Evolutionary conservation across 2,888 invertebrate species (phyloP).

Genomic region (Amiota minor): DNA sequence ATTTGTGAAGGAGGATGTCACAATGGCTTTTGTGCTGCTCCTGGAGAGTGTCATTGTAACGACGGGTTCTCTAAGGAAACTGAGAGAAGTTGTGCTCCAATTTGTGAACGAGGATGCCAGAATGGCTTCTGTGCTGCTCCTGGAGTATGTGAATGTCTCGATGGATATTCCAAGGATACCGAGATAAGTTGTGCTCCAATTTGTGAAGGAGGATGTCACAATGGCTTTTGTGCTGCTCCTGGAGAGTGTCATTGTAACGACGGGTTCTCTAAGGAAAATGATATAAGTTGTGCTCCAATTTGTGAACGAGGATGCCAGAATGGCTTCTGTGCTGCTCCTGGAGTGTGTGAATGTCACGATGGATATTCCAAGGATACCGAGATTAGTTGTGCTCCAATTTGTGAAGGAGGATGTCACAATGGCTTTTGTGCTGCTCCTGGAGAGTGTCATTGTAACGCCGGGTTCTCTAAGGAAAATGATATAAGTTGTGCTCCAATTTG

Average conservation of each 20-base stretch:
- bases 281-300: conserved; percentile 1
- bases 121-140: conserved; percentile 13
- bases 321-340: conserved; percentile 15
- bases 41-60: conserved; percentile 27
- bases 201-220: conserved; percentile 2
- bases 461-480: neutral
- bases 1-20: conserved; percentile 26
- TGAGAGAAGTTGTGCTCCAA: conserved; percentile 34
- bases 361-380: neutral
- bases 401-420: conserved; percentile 2
- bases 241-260: neutral
- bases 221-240: conserved; percentile 14
- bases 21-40: conserved; percentile 32
- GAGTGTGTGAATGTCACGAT: neutral
- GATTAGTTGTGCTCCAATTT: neutral
- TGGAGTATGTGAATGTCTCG: neutral
- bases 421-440: conserved; percentile 14
- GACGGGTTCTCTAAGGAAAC: conserved; percentile 23
- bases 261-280: neutral
- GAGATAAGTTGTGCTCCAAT: conserved; percentile 1
- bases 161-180: neutral
- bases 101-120: conserved; percentile 11
- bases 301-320: conserved; percentile 5
- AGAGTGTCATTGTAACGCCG: neutral
- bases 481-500: conserved; percentile 9